A percentile compares a stretch with the other conserved stretches of the same genome.
These are phyloP conservation scores for Erebia aethiops DNA, from an alignment of 2,888 invertebrate species.

Conservation along the genomic window DNA sequence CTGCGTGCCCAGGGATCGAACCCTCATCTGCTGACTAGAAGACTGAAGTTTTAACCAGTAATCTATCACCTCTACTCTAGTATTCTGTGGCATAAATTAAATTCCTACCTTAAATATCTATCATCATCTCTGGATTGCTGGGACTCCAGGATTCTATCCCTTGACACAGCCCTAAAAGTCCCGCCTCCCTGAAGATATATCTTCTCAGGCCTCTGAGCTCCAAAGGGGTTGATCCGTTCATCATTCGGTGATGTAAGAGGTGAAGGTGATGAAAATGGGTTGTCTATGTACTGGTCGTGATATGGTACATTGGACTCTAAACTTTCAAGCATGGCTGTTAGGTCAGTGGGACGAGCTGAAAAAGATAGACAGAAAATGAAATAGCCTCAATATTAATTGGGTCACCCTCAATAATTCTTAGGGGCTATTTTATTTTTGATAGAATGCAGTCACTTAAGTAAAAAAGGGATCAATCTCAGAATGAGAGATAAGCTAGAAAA, in stretches of 20 bases:
- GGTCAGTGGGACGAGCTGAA: slow-evolving; percentile 72
- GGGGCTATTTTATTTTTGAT: too few relatives aligned
- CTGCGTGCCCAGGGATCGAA: too few relatives aligned
- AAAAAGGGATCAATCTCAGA: too few relatives aligned
- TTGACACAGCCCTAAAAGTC: slow-evolving; percentile 72
- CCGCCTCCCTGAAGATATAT: slow-evolving; percentile 79
- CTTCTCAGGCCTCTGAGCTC: slow-evolving; percentile 68
- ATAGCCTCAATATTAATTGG: too few relatives aligned
- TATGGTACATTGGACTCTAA: slow-evolving; percentile 70
- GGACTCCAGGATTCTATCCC: slow-evolving; percentile 73
- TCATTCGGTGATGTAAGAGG: slow-evolving; percentile 78
- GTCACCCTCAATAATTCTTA: too few relatives aligned
- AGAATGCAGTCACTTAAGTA: too few relatives aligned
- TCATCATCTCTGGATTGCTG: slow-evolving; percentile 72
- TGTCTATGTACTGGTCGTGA: slow-evolving; percentile 77
- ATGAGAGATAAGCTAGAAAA: too few relatives aligned
- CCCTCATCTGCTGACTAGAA: too few relatives aligned
- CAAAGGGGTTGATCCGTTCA: slow-evolving; percentile 67
- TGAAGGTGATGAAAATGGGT: slow-evolving; percentile 79
- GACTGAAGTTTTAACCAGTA: too few relatives aligned
- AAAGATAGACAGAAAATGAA: background rate
- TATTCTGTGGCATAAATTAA: background rate
- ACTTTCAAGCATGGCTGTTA: slow-evolving; percentile 73
- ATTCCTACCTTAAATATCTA: slow-evolving; percentile 70
- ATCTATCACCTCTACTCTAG: too few relatives aligned